A percentile compares a stretch with the other conserved stretches of the same genome.
phyloP scores from a whole-genome alignment of 2,113 vertebrate species.

The Octodon degus region DNA sequence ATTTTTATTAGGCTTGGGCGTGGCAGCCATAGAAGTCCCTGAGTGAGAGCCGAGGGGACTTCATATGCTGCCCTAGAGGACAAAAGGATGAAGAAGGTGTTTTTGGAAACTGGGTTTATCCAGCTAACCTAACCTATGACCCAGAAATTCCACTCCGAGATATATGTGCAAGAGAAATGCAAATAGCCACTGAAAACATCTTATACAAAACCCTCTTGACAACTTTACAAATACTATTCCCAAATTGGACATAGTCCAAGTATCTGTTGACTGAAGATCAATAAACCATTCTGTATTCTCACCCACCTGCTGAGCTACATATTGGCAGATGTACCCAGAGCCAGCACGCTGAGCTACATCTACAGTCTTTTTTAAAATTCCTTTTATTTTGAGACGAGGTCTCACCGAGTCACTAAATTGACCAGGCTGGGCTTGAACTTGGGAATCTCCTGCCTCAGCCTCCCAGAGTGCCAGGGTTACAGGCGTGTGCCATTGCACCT shows the following conservation, averaged over 20 bases:
- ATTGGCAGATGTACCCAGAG: not conserved
- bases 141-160: slow-evolving; percentile 22
- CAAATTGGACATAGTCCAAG: not conserved
- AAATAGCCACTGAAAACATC: not conserved
- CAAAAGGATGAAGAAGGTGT: not conserved
- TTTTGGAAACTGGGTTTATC: slow-evolving; percentile 31
- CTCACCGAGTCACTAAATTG: not conserved
- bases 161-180: not conserved
- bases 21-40: not conserved
- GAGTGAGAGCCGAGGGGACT: not conserved
- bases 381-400: not conserved
- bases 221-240: not conserved
- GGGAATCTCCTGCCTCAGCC: not conserved
- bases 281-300: not conserved
- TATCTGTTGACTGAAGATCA: not conserved
- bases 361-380: not conserved
- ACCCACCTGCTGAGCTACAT: not conserved
- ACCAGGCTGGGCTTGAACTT: not conserved
- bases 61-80: not conserved
- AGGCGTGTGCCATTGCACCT: not conserved
- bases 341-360: not conserved
- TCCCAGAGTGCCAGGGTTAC: not conserved
- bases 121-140: not conserved
- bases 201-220: not conserved
- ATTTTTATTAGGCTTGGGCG: not conserved